These are phyloP conservation scores for Pterois miles DNA, from an alignment of 2,797 vertebrate genomes.

Conservation along the genomic window DNA sequence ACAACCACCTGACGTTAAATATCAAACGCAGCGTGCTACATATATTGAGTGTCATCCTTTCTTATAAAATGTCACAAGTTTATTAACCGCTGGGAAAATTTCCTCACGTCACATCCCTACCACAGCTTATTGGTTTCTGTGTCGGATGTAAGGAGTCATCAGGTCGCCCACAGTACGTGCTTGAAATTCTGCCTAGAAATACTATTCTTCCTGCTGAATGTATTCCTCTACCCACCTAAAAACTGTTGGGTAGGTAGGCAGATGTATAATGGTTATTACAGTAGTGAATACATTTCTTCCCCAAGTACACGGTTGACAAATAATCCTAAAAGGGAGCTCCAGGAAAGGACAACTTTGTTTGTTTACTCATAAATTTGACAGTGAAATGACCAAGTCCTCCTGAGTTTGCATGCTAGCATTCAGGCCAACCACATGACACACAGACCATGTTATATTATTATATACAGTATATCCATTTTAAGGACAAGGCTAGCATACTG, in stretches of 20 bases:
- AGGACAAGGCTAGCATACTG: not conserved
- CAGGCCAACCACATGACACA: not conserved
- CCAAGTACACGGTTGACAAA: not conserved
- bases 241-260: not conserved
- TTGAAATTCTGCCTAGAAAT: not conserved
- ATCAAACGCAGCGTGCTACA: too few relatives aligned
- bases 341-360: not conserved
- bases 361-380: slow-evolving; percentile 19
- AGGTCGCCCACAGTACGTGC: not conserved
- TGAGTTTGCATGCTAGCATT: not conserved
- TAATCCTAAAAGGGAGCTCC: not conserved
- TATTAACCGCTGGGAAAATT: too few relatives aligned
- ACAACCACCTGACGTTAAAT: too few relatives aligned
- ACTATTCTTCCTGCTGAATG: not conserved
- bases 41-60: too few relatives aligned
- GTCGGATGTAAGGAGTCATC: not conserved
- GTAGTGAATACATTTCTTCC: slow-evolving; percentile 14
- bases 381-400: slow-evolving; percentile 11
- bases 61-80: too few relatives aligned
- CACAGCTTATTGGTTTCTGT: too few relatives aligned
- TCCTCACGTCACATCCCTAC: too few relatives aligned
- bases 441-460: not conserved
- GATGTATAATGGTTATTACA: not conserved
- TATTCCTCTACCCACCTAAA: slow-evolving; percentile 3
- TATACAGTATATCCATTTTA: not conserved